phyloP scores from a whole-genome alignment of 2,113 vertebrate genomes.

The Mus spicilegus region DNA sequence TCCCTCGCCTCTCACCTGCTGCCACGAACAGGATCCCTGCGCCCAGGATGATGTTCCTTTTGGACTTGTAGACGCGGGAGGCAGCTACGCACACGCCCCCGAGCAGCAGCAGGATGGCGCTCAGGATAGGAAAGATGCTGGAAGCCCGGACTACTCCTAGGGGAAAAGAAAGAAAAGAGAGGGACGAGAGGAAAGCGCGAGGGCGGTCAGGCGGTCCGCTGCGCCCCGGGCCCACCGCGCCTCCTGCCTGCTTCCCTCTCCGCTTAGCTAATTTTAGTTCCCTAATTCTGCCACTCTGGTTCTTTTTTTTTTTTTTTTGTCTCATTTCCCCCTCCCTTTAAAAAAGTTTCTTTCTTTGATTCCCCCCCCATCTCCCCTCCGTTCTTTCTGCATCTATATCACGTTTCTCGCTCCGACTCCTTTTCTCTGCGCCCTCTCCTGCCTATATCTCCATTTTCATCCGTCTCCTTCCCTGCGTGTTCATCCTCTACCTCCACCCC shows the following conservation, averaged over 20 bases:
- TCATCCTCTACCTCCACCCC: background rate
- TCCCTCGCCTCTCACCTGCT: slow-evolving; percentile 89
- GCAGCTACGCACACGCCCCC: slow-evolving; percentile 96
- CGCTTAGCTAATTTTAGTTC: background rate
- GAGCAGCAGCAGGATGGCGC: slow-evolving; percentile 95
- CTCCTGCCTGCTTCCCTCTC: background rate
- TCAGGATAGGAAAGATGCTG: slow-evolving; percentile 98
- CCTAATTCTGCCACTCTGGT: background rate
- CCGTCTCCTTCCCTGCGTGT: background rate
- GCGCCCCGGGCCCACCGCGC: background rate
- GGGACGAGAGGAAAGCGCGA: background rate
- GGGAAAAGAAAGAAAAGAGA: background rate
- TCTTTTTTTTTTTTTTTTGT: background rate
- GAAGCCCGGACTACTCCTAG: slow-evolving; percentile 96
- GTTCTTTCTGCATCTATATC: background rate
- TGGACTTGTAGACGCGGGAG: slow-evolving; percentile 95
- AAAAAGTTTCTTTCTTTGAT: background rate
- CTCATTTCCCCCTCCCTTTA: background rate
- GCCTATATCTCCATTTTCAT: background rate
- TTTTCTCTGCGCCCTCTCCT: background rate
- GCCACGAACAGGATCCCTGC: slow-evolving; percentile 97
- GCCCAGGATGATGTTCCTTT: slow-evolving; percentile 95
- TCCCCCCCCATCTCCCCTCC: background rate
- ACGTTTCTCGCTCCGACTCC: background rate
- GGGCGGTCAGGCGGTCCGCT: background rate